Conservation (phyloP, 2,113 vertebrate genomes). For the Aythya baeri region DNA sequence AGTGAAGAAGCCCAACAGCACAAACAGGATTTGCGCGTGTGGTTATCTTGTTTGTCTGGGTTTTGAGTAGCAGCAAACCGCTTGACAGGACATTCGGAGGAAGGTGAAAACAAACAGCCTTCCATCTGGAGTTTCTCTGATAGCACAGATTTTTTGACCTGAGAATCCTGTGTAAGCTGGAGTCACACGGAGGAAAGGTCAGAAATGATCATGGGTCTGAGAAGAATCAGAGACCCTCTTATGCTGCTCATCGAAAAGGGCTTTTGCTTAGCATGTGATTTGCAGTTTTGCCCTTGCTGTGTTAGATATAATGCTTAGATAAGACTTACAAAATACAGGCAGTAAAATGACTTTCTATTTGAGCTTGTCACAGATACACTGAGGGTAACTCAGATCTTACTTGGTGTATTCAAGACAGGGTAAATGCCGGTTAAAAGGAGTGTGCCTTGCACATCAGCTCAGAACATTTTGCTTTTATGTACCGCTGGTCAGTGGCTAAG, state of each 20-base stretch:
- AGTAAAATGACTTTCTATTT: not conserved
- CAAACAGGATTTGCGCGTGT: constrained; percentile 13
- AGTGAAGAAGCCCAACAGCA: not conserved
- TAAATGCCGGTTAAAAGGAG: not conserved
- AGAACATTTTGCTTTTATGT: not conserved
- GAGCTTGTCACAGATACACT: not conserved
- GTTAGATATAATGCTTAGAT: not conserved
- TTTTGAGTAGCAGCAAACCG: constrained; percentile 9
- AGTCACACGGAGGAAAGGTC: constrained; percentile 16
- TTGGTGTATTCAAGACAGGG: not conserved
- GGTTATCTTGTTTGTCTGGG: constrained; percentile 42
- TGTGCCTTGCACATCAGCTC: not conserved
- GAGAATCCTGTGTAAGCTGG: not conserved
- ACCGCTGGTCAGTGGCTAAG: not conserved
- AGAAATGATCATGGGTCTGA: constrained; percentile 1
- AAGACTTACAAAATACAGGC: not conserved
- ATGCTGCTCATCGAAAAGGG: not conserved
- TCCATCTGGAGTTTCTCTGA: constrained; percentile 24
- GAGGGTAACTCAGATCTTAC: not conserved
- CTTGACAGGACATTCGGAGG: constrained; percentile 20
- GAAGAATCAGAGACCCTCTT: not conserved
- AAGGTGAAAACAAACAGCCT: constrained; percentile 44
- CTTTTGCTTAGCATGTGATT: constrained; percentile 19
- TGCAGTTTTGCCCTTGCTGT: not conserved
- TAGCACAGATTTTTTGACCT: not conserved